A percentile compares a stretch with the other conserved stretches of the same genome.
phyloP scores from a whole-genome alignment of 30 jellyfish, hydroid and myxozoan species.

The Pelagia noctiluca region DNA sequence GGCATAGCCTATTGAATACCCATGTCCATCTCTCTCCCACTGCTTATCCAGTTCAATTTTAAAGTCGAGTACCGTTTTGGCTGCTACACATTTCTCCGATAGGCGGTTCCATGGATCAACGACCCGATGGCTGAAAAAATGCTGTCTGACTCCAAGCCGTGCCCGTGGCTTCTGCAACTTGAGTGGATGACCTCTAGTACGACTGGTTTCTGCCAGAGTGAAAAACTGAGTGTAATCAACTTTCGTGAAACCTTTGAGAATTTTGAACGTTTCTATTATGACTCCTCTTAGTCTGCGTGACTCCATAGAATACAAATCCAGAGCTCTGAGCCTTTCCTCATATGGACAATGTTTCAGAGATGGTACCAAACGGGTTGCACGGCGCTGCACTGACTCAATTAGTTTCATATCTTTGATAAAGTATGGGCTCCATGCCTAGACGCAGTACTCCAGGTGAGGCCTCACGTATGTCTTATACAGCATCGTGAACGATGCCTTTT shows the following conservation, averaged over 20 bases:
- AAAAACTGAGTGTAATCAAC: background rate
- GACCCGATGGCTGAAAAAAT: background rate
- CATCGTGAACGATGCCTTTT: constrained; percentile 8
- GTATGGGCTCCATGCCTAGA: constrained; percentile 38
- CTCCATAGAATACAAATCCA: constrained; percentile 1
- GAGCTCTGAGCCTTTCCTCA: constrained; percentile 5
- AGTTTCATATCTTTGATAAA: constrained; percentile 9
- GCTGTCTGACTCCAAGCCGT: background rate
- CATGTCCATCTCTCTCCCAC: constrained; percentile 2
- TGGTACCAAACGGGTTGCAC: constrained; percentile 16
- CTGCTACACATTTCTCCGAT: background rate
- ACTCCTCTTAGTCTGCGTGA: constrained; percentile 6
- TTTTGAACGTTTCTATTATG: background rate
- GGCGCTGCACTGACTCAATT: constrained; percentile 19
- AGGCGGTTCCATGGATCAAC: constrained; percentile 2
- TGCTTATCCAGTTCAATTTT: background rate
- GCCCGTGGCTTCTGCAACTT: constrained; percentile 3
- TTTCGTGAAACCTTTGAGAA: background rate
- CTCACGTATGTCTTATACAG: constrained; percentile 25
- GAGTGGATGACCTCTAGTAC: constrained; percentile 8
- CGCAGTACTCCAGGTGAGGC: constrained; percentile 41
- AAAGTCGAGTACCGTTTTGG: background rate
- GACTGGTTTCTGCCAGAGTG: background rate
- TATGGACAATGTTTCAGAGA: background rate
- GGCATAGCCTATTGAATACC: constrained; percentile 6